Evolutionary conservation across 2,113 vertebrate species (phyloP).

Genomic region (Cyprinodon variegatus): DNA sequence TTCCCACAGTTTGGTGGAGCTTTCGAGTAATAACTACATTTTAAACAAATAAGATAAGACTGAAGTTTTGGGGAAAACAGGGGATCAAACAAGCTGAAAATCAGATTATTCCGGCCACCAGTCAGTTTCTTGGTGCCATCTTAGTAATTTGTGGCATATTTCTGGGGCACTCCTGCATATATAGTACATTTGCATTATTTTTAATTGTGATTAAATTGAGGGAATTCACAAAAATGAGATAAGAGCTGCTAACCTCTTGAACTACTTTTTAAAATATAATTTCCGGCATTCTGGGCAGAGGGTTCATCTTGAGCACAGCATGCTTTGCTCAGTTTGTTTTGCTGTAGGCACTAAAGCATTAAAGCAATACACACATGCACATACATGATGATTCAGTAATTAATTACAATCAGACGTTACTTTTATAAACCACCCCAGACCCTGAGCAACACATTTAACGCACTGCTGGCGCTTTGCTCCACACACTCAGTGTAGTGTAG

Average conservation of each 20-base stretch:
- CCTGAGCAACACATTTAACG: slow-evolving; percentile 51
- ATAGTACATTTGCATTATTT: not conserved
- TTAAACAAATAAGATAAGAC: too few relatives aligned
- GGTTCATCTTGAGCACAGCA: slow-evolving; percentile 1
- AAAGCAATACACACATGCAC: slow-evolving; percentile 13
- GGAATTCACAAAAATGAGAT: not conserved
- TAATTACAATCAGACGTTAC: slow-evolving; percentile 48
- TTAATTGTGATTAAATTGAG: not conserved
- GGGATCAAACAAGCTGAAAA: too few relatives aligned
- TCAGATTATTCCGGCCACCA: too few relatives aligned
- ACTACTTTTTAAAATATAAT: not conserved
- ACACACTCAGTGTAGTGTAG: slow-evolving; percentile 24
- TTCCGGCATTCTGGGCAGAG: not conserved
- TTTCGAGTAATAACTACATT: too few relatives aligned
- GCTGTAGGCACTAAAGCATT: slow-evolving; percentile 20
- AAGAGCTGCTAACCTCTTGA: not conserved
- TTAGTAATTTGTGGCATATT: too few relatives aligned
- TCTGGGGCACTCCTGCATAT: not conserved
- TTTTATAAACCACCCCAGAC: slow-evolving; percentile 47
- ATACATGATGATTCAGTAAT: slow-evolving; percentile 31
- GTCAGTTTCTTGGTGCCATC: too few relatives aligned
- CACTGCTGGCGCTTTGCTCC: slow-evolving; percentile 18
- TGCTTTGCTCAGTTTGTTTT: slow-evolving; percentile 4
- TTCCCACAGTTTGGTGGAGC: too few relatives aligned
- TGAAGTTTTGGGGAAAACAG: too few relatives aligned